Conservation (phyloP, 2,113 vertebrate species). For the Bos javanicus region DNA sequence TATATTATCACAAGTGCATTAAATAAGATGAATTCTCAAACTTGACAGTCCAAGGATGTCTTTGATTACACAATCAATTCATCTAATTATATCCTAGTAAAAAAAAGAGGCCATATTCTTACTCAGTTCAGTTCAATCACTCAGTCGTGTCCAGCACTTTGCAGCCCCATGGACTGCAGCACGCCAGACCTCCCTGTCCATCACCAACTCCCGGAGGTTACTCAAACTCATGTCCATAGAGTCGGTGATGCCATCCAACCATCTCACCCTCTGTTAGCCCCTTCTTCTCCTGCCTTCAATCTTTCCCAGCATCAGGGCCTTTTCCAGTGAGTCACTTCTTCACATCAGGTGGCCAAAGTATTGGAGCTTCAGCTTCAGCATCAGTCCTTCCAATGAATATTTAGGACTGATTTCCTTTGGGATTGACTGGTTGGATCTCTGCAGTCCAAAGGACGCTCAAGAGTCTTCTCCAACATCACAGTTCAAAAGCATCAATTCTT, state of each 20-base stretch:
- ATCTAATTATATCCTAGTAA: neutral
- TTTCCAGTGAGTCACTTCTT: neutral
- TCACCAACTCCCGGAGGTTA: neutral
- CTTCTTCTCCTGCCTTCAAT: neutral
- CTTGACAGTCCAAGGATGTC: neutral
- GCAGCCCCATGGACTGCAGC: neutral
- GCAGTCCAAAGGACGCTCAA: neutral
- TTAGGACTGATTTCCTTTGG: neutral
- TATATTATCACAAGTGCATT: neutral
- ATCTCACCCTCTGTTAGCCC: neutral
- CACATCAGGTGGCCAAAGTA: neutral
- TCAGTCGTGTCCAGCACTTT: accelerated
- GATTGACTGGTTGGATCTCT: neutral
- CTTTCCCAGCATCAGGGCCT: neutral
- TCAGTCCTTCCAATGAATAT: neutral
- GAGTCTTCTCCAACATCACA: neutral
- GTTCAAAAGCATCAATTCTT: neutral
- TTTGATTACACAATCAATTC: neutral
- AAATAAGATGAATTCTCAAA: neutral
- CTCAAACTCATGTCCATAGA: neutral
- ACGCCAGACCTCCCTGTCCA: neutral
- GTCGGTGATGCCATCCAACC: neutral
- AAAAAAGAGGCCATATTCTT: neutral
- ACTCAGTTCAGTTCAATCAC: neutral
- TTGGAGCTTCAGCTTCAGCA: neutral